Conservation (phyloP, 2,113 vertebrate genomes). For the Hydrolagus affinis region DNA sequence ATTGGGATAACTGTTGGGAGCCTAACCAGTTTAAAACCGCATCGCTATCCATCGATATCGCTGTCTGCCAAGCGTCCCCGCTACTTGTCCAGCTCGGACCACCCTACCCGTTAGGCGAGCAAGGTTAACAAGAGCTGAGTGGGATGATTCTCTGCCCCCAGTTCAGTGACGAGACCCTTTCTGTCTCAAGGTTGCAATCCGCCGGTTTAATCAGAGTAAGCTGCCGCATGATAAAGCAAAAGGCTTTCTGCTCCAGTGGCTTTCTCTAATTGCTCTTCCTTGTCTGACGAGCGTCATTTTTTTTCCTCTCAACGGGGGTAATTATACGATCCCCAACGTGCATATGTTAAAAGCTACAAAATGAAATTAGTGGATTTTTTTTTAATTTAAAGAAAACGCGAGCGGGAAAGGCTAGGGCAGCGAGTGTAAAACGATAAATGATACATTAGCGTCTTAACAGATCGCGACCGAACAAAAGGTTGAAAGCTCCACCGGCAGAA, state of each 20-base stretch:
- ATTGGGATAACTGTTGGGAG: no score
- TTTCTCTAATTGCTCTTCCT: neutral
- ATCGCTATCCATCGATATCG: no score
- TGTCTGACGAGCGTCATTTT: neutral
- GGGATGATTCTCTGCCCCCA: no score
- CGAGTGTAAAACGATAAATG: neutral
- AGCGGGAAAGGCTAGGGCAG: neutral
- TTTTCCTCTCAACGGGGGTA: neutral
- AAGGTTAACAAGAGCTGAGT: no score
- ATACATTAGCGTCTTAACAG: neutral
- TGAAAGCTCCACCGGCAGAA: no score
- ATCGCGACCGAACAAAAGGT: neutral
- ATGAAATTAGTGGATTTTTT: neutral
- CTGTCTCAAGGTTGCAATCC: no score
- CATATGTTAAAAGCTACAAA: neutral
- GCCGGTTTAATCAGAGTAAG: no score
- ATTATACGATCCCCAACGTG: neutral
- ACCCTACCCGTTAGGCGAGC: no score
- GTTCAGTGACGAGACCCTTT: no score
- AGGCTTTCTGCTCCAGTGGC: neutral
- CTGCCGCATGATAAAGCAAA: neutral
- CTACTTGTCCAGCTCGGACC: no score
- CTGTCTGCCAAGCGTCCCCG: no score
- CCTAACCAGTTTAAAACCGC: no score
- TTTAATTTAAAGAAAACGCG: neutral